phyloP scores from a whole-genome alignment of 1,140 invertebrate species.

The Gryllus bimaculatus region DNA sequence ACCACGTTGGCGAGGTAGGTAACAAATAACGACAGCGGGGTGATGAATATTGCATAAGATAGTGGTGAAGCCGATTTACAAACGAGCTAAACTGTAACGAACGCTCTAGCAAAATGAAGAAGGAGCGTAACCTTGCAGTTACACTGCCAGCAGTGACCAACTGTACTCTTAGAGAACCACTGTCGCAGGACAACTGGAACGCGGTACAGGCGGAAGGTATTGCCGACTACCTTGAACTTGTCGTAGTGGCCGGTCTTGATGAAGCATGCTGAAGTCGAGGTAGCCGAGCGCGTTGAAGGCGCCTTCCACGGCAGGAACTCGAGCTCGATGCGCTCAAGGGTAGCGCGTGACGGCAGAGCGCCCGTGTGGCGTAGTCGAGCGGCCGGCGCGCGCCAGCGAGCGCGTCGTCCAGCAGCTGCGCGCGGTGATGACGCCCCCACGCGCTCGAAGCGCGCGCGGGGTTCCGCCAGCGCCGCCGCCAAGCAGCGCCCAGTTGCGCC shows the following conservation, averaged over 20 bases:
- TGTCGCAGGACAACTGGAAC: too few species aligned
- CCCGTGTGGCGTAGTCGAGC: slow-evolving; percentile 54
- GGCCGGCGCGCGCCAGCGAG: slow-evolving; percentile 69
- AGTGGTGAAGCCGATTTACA: too few species aligned
- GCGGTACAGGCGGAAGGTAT: too few species aligned
- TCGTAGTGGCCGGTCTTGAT: slow-evolving; percentile 59
- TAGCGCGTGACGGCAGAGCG: slow-evolving; percentile 66
- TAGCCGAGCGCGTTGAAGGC: slow-evolving; percentile 58
- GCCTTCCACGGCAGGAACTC: slow-evolving; percentile 71
- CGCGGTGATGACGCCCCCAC: slow-evolving; percentile 56
- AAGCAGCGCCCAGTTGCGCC: slow-evolving; percentile 68
- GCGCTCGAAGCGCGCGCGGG: slow-evolving; percentile 39
- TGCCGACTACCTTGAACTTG: slow-evolving; percentile 63
- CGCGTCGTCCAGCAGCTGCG: slow-evolving; percentile 80
- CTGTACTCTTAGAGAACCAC: too few species aligned
- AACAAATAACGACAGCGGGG: too few species aligned
- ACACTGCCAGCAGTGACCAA: too few species aligned
- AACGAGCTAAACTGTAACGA: too few species aligned
- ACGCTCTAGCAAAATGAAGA: too few species aligned
- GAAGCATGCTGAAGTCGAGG: slow-evolving; percentile 63
- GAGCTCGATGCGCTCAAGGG: slow-evolving; percentile 55
- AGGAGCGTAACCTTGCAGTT: too few species aligned
- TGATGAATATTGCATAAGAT: too few species aligned
- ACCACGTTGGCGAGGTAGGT: too few species aligned
- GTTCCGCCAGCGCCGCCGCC: slow-evolving; percentile 53